These are phyloP conservation scores for Chamaetylas fuelleborni DNA, from an alignment of 2,113 vertebrate species.

Conservation along the genomic window DNA sequence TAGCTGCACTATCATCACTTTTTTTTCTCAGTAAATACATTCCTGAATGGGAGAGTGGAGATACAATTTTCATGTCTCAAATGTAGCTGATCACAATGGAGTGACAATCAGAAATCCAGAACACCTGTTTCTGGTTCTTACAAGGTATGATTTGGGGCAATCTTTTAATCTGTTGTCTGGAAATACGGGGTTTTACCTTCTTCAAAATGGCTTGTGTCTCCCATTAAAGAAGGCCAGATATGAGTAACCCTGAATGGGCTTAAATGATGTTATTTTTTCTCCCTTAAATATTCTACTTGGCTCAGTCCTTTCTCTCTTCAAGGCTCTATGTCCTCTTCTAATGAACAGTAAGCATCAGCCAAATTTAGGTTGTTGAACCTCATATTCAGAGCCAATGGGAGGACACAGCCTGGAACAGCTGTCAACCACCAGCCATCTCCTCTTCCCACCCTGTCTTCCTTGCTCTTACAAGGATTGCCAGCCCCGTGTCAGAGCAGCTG, in stretches of 20 bases:
- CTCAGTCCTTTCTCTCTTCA: neutral
- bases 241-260: neutral
- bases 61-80: neutral
- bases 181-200: neutral
- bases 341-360: neutral
- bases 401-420: constrained; percentile 12
- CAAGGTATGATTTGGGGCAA: neutral
- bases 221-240: neutral
- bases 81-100: neutral
- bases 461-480: neutral
- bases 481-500: neutral
- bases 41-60: neutral
- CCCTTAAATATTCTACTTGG: neutral
- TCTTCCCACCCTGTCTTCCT: neutral
- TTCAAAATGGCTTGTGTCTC: neutral
- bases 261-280: neutral
- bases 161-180: neutral
- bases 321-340: neutral
- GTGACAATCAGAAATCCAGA: neutral
- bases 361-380: neutral
- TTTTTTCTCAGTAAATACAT: neutral
- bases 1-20: neutral
- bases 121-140: neutral
- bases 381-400: neutral
- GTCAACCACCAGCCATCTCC: neutral